Evolutionary conservation across 2,113 vertebrate genomes (phyloP).

Genomic region (Nipponia nippon): DNA sequence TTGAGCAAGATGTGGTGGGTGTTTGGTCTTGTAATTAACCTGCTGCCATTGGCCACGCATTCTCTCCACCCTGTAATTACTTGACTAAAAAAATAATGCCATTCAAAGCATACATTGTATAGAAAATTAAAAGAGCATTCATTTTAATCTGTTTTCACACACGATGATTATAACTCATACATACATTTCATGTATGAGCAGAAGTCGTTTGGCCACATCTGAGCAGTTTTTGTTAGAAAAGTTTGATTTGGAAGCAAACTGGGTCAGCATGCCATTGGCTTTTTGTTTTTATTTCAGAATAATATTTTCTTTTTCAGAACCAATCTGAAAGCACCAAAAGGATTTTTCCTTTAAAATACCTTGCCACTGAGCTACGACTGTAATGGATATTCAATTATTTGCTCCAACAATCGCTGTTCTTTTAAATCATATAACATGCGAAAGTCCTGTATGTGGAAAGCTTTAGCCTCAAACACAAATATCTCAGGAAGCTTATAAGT

Average conservation of each 20-base stretch:
- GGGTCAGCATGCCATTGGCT: not conserved
- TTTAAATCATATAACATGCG: not conserved
- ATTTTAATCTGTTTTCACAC: not conserved
- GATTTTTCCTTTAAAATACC: not conserved
- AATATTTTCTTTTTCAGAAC: not conserved
- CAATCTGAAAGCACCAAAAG: not conserved
- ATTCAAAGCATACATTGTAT: not conserved
- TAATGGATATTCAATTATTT: not conserved
- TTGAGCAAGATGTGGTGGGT: conserved; percentile 21
- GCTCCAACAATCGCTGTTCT: not conserved
- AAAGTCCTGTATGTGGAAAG: not conserved
- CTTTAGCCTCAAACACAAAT: not conserved
- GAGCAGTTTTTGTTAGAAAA: not conserved
- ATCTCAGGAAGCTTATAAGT: not conserved
- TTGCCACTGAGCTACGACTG: not conserved
- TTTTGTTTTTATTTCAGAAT: not conserved
- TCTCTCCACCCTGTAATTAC: conserved; percentile 44
- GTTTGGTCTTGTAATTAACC: conserved; percentile 51
- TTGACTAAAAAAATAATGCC: not conserved
- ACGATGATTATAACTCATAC: rapidly evolving
- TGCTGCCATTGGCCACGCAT: not conserved
- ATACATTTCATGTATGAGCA: not conserved
- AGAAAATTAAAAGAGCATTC: conserved; percentile 15
- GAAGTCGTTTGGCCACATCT: not conserved
- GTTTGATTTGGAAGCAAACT: not conserved